Evolutionary conservation across 2,797 vertebrate species (phyloP), one percentile per base, ranked within the genome.

Genomic region (Halcyon leucocephala): DNA sequence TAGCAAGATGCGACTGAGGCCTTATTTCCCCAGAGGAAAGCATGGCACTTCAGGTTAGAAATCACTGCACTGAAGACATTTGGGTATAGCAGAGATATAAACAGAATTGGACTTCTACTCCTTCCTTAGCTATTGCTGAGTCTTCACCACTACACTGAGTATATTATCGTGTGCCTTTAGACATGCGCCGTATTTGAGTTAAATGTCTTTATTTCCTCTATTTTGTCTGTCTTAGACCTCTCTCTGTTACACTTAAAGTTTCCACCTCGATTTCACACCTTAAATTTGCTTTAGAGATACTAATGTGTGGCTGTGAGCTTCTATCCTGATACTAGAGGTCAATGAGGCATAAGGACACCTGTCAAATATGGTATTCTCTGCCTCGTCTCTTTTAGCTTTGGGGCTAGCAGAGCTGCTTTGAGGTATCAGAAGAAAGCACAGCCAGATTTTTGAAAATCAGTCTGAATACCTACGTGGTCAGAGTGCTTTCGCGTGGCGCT

Each of bases 261-360:
- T 41, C 28, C 37, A 61, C 60, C 60, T 64, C 61, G 22, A 31
- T 64, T 41, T 65, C 31, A 58, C 18, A 41, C 39, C 24, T 82
- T 66, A 66, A 77, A 78, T 49, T 18, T 70, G 9, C 41, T 10
- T 2, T 67, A 44, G 12, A 60, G 55, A 29, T 52, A 37, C 10
- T 58, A n/a, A 52, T 11, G 25, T 95, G 64, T 57, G 85, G 73
- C 90, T 79, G 51, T 82, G 55, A 86, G 70, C 82, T 94, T 95
- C 70, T 93, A 91, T 83, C 72, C 93, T 76, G 90, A 85, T 97
- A 93, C 87, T 89, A 90, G 89, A 86, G 39, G 48, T 67, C 82
- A 87, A 52, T 81, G 90, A 91, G 91, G 86, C 96, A 95, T 95
- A 94, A 93, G 91, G 86, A 87, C 70, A 82, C 60, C 83, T 97